phyloP scores from a whole-genome alignment of 2,888 invertebrate species.

The Meiosimyza platycephala region DNA sequence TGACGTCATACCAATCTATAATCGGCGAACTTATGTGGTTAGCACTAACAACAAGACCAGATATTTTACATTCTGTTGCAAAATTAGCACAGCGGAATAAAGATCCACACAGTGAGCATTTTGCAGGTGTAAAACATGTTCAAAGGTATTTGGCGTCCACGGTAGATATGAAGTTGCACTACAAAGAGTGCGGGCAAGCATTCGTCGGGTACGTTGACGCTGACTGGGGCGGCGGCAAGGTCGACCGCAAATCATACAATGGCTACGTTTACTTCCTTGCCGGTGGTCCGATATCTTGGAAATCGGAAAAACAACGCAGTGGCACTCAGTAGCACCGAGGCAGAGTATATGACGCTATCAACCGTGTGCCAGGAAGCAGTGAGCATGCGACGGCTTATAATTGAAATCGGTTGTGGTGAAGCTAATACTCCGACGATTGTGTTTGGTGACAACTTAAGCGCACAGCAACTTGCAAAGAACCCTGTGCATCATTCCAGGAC shows the following conservation, averaged over 20 bases:
- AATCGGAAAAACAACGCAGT: too few species aligned
- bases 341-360: too few species aligned
- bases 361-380: not conserved
- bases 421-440: conserved; percentile 5
- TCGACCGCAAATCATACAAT: too few species aligned
- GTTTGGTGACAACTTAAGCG: conserved; percentile 31
- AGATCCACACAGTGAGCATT: conserved; percentile 19
- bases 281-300: too few species aligned
- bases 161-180: conserved; percentile 3
- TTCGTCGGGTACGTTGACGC: not conserved
- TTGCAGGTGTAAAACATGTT: conserved; percentile 15
- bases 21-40: conserved; percentile 10
- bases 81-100: too few species aligned
- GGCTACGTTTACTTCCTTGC: too few species aligned
- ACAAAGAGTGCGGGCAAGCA: conserved; percentile 2
- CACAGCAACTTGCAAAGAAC: conserved; percentile 37
- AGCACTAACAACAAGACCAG: not conserved
- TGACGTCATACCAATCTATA: conserved; percentile 1
- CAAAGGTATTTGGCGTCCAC: conserved; percentile 17
- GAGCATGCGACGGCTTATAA: not conserved
- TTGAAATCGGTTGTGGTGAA: not conserved
- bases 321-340: too few species aligned
- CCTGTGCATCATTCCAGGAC: conserved; percentile 39
- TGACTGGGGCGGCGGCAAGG: too few species aligned
- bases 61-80: too few species aligned